A percentile compares a stretch with the other conserved stretches of the same genome.
These are phyloP conservation scores for Onychostruthus taczanowskii DNA, from an alignment of 2,113 vertebrate species.

Conservation along the genomic window DNA sequence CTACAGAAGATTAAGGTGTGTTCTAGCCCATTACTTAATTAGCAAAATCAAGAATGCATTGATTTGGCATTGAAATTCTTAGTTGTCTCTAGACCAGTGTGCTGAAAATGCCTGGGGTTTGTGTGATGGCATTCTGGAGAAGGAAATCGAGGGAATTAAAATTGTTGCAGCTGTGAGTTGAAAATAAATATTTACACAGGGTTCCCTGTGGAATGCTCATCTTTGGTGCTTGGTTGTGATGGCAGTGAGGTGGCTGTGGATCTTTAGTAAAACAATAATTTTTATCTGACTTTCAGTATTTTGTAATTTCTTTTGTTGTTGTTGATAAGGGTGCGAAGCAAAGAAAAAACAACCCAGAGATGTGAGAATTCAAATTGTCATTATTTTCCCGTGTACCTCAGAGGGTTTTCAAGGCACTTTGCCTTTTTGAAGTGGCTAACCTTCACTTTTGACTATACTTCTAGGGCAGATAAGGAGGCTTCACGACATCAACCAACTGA, in stretches of 20 bases:
- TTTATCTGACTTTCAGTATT: background rate
- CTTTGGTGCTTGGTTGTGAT: background rate
- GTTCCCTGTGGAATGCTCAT: background rate
- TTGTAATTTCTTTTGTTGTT: background rate
- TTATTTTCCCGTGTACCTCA: background rate
- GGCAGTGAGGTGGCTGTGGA: background rate
- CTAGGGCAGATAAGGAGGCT: background rate
- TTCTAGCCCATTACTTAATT: background rate
- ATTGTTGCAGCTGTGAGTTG: background rate
- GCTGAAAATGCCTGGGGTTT: background rate
- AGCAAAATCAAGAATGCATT: background rate
- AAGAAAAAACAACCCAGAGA: background rate
- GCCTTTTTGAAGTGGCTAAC: constrained; percentile 6
- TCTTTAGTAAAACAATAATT: background rate
- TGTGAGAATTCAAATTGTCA: constrained; percentile 2
- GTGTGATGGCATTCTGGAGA: background rate
- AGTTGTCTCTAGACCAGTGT: background rate
- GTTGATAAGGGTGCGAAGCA: background rate
- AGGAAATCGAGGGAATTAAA: background rate
- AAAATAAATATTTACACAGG: background rate
- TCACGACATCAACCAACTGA: background rate
- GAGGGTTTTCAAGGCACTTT: background rate
- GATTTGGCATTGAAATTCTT: background rate
- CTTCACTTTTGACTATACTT: background rate
- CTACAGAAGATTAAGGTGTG: background rate